These are phyloP conservation scores for Nasonovia ribisnigri DNA, from an alignment of 2,888 invertebrate species.

Conservation along the genomic window DNA sequence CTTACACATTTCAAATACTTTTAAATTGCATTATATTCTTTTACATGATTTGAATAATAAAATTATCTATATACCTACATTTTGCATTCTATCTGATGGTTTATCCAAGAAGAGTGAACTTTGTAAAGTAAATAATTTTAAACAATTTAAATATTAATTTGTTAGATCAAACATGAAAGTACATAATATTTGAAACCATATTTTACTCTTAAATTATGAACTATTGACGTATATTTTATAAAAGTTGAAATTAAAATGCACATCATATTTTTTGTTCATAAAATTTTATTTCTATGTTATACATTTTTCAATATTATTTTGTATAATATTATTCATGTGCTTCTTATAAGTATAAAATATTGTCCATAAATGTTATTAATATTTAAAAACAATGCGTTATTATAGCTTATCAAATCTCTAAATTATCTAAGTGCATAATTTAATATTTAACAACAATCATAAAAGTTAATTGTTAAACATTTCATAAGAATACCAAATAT, in stretches of 20 bases:
- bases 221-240: neutral
- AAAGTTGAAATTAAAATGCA: neutral
- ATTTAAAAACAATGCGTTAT: neutral
- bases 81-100: neutral
- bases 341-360: neutral
- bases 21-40: neutral
- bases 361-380: neutral
- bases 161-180: neutral
- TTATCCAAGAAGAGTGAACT: neutral
- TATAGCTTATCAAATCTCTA: neutral
- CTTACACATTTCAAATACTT: neutral
- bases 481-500: neutral
- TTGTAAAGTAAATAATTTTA: neutral
- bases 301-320: neutral
- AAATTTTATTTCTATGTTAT: neutral
- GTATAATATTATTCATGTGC: neutral
- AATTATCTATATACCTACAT: neutral
- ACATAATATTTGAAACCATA: neutral
- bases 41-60: neutral
- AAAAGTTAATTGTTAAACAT: neutral
- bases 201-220: neutral
- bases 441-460: neutral
- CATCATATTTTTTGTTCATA: neutral
- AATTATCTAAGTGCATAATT: neutral
- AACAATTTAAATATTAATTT: neutral